These are phyloP conservation scores for Periphyllus acericola DNA, from an alignment of 2,888 invertebrate species.

Conservation along the genomic window DNA sequence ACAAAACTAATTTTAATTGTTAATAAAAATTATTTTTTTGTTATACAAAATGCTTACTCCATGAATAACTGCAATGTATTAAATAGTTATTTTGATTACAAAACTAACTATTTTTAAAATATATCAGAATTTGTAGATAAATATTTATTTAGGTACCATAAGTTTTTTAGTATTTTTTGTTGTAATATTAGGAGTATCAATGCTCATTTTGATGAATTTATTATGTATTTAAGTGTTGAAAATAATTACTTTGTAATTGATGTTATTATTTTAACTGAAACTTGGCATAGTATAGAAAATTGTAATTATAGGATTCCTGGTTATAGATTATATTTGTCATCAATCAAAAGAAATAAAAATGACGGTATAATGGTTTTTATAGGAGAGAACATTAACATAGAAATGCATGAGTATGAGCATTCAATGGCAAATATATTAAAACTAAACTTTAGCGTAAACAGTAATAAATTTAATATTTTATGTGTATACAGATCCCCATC, in stretches of 20 bases:
- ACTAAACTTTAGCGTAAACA: background rate
- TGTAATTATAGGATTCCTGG: background rate
- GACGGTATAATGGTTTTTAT: background rate
- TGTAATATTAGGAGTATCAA: conserved; percentile 5
- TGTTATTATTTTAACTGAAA: background rate
- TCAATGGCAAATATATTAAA: background rate
- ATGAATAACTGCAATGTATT: background rate
- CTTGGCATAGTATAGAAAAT: background rate
- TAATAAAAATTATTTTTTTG: background rate
- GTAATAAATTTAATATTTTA: background rate
- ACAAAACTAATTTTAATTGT: background rate
- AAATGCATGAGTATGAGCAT: background rate
- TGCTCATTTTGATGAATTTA: conserved; percentile 3
- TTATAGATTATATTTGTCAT: background rate
- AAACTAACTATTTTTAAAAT: background rate
- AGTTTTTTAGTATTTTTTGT: background rate
- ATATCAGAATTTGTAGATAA: background rate
- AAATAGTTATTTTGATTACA: conserved; percentile 4
- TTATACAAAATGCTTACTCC: background rate
- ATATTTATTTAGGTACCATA: background rate
- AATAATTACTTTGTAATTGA: background rate
- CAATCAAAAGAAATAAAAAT: background rate
- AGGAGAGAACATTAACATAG: background rate
- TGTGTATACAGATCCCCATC: background rate
- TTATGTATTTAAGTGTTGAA: background rate